These are phyloP conservation scores for Campopleginae sp. DNA, from an alignment of 2,888 invertebrate species.

Conservation along the genomic window DNA sequence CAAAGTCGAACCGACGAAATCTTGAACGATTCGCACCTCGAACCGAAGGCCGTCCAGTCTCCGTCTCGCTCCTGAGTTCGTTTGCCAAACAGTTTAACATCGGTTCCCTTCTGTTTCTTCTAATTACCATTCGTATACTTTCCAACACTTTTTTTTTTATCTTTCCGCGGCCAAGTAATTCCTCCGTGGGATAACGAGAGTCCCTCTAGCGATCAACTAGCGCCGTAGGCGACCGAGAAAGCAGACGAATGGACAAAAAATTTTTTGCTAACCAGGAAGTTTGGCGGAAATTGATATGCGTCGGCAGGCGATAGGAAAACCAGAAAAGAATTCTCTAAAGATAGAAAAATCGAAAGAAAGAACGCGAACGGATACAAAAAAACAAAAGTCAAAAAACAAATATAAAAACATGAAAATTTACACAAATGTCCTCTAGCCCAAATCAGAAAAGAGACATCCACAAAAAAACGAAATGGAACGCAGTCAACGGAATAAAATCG, in stretches of 20 bases:
- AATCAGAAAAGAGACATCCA: no score
- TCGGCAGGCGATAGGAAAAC: background rate
- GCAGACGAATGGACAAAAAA: background rate
- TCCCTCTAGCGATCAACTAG: constrained; percentile 1
- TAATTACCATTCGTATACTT: constrained; percentile 33
- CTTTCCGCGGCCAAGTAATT: constrained; percentile 1
- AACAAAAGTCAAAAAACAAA: background rate
- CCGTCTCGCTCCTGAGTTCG: constrained; percentile 18
- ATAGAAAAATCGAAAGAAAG: background rate
- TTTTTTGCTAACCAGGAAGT: constrained; percentile 13
- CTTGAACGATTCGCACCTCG: constrained; percentile 34
- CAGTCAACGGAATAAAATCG: no score
- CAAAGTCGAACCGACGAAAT: constrained; percentile 24
- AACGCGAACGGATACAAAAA: background rate
- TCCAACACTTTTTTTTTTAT: constrained; percentile 4
- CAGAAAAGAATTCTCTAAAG: background rate
- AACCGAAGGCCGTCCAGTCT: constrained; percentile 29
- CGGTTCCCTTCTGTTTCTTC: constrained; percentile 34
- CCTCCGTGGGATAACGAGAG: constrained; percentile 26
- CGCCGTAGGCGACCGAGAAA: background rate
- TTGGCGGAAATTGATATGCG: background rate
- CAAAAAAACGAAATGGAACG: background rate
- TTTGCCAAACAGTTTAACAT: constrained; percentile 55
- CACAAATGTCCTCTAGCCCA: no score
- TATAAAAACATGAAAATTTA: background rate